Base-by-base conservation (phyloP, 2,888 invertebrate genomes). In the Frankliniella intonsa region DNA sequence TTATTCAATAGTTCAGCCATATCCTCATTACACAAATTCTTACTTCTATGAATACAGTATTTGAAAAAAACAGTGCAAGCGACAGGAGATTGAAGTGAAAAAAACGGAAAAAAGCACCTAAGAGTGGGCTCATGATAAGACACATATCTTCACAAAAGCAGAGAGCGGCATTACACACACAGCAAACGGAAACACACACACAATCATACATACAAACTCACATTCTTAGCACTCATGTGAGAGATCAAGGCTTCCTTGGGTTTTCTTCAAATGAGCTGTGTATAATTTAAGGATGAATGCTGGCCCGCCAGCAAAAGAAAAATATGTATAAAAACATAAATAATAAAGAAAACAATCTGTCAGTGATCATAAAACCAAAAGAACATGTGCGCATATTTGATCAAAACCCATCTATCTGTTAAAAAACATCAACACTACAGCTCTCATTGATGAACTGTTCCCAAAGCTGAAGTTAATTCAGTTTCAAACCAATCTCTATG, bases 101-200 rank as follows among this genome's bases (percentile, higher is more conserved):
- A 38, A 38, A 38, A 38, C 9, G 22, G 69, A 12, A 76, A 76
- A 76, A 76, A 76, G 69, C 69, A 25, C 12, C 22, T 25, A 76
- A 76, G 69, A 76, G 69, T 76, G 69, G 69, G 69, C 69, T 76
- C 69, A 76, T 76, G 69, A 76, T 76, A 76, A 25, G 69, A 76
- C 69, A 76, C 69, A 76, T 10, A 76, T 76, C 69, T 76, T 25
- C 69, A 76, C 22, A 76, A 76, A 22, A 76, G 22, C 22, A 25
- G 22, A 25, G 69, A 25, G 69, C 22, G 69, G 22, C 11, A 25
- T 22, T 25, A 25, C 22, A 76, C 69, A 76, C 69, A 76, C 69
- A 76, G 69, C 69, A 76, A 76, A 76, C 69, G 12, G 7, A 14
- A 55, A 55, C 55, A 25, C 25, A 76, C 69, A 76, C 69, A 25